These are phyloP conservation scores for Selenia dentaria DNA, from an alignment of 2,888 invertebrate species.

Conservation along the genomic window DNA sequence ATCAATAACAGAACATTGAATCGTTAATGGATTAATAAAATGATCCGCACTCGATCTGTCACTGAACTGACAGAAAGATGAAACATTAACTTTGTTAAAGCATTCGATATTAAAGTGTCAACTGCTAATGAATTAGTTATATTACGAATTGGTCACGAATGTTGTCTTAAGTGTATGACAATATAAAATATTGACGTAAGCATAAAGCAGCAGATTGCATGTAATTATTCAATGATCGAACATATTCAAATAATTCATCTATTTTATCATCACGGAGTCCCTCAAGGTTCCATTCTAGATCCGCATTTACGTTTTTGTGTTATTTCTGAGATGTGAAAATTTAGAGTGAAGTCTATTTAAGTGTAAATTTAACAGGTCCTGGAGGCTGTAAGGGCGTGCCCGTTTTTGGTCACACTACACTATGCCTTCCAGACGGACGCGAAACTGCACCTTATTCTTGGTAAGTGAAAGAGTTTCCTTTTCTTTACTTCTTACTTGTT, in stretches of 20 bases:
- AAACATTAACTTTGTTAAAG: conserved; percentile 23
- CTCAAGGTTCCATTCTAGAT: conserved; percentile 31
- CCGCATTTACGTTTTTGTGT: conserved; percentile 8
- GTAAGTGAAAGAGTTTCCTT: conserved; percentile 87
- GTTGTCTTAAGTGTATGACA: background rate
- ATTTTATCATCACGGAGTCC: conserved; percentile 13
- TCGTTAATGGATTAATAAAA: conserved; percentile 28
- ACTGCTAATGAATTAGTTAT: conserved; percentile 15
- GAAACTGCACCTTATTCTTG: conserved; percentile 97
- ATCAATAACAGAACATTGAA: conserved; percentile 18
- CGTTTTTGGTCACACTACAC: conserved; percentile 98
- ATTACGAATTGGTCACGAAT: conserved; percentile 17
- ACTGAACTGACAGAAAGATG: conserved; percentile 15
- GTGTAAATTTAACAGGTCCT: conserved; percentile 86
- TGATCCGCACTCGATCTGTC: conserved; percentile 21
- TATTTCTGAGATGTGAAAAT: conserved; percentile 1
- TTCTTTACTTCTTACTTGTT: too few relatives aligned
- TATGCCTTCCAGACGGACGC: conserved; percentile 99
- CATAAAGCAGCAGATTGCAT: too few relatives aligned
- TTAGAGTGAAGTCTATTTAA: conserved; percentile 15
- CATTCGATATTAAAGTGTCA: conserved; percentile 21
- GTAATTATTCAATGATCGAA: too few relatives aligned
- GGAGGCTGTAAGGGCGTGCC: conserved; percentile 96
- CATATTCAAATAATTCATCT: too few relatives aligned
- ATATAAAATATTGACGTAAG: too few relatives aligned